Percentiles rank a stretch among this genome's conserved stretches.
Evolutionary conservation across 2,113 vertebrate species (phyloP).

Genomic region (Gadus macrocephalus): DNA sequence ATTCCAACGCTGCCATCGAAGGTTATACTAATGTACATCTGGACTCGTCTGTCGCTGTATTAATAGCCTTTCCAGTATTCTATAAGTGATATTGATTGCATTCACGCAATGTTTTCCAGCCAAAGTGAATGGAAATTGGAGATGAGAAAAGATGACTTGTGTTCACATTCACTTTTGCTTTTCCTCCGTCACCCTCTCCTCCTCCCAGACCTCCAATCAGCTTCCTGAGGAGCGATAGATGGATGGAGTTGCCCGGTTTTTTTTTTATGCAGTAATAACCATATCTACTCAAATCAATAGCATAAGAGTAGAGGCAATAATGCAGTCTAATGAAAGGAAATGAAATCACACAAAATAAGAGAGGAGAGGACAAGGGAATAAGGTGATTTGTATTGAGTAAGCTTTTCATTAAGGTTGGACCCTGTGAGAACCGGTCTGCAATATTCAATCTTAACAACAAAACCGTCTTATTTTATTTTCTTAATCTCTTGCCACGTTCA

Average conservation of each 20-base stretch:
- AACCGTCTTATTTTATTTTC: slow-evolving; percentile 49
- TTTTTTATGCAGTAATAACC: slow-evolving; percentile 91
- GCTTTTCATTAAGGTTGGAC: slow-evolving; percentile 87
- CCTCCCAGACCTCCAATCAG: neutral
- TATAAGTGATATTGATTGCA: slow-evolving; percentile 84
- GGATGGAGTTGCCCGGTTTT: slow-evolving; percentile 73
- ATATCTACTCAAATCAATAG: slow-evolving; percentile 95
- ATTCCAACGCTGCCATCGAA: slow-evolving; percentile 58
- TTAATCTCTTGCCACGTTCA: slow-evolving; percentile 31
- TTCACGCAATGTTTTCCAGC: slow-evolving; percentile 89
- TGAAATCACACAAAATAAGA: slow-evolving; percentile 83
- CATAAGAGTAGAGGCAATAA: slow-evolving; percentile 84
- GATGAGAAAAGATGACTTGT: slow-evolving; percentile 38
- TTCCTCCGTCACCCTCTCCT: slow-evolving; percentile 2
- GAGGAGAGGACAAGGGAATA: slow-evolving; percentile 71
- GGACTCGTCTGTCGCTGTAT: slow-evolving; percentile 85
- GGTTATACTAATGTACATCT: slow-evolving; percentile 77
- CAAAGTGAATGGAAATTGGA: slow-evolving; percentile 77
- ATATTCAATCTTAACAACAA: slow-evolving; percentile 77
- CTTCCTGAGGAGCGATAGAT: slow-evolving; percentile 74
- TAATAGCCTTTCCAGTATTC: slow-evolving; percentile 86
- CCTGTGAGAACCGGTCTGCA: slow-evolving; percentile 79
- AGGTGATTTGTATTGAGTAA: slow-evolving; percentile 89
- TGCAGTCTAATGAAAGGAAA: slow-evolving; percentile 82
- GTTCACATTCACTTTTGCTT: neutral